Evolutionary conservation across 2,888 invertebrate species (phyloP).

Genomic region (Blastobasis lacticolella): DNA sequence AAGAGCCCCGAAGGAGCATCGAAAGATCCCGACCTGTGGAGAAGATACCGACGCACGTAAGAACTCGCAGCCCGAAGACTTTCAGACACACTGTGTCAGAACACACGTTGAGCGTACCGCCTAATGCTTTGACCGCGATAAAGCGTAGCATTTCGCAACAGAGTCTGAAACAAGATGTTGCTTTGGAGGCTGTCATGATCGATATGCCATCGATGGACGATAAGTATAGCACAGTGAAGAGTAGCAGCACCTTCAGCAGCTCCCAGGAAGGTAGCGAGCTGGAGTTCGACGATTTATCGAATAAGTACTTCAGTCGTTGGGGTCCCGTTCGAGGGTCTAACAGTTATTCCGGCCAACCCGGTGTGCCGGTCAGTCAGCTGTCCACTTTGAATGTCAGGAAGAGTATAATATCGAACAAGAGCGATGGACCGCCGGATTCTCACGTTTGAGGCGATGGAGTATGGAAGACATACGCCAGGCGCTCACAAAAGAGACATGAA

Average conservation of each 20-base stretch:
- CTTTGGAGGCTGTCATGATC: slow-evolving; percentile 58
- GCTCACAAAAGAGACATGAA: too few relatives aligned
- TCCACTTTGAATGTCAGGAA: slow-evolving; percentile 53
- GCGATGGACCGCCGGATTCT: slow-evolving; percentile 35
- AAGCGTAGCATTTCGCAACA: slow-evolving; percentile 55
- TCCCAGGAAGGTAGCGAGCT: slow-evolving; percentile 27
- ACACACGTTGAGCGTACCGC: slow-evolving; percentile 26
- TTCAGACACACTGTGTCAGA: slow-evolving; percentile 54
- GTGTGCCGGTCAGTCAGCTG: slow-evolving; percentile 52
- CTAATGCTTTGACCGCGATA: slow-evolving; percentile 17
- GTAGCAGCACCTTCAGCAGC: slow-evolving; percentile 29
- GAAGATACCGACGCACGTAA: slow-evolving; percentile 13
- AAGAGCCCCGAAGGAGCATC: slow-evolving; percentile 28
- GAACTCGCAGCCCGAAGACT: slow-evolving; percentile 12
- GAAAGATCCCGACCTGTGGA: slow-evolving; percentile 29
- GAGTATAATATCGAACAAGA: slow-evolving; percentile 29
- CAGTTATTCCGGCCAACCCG: slow-evolving; percentile 46
- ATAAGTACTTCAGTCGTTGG: slow-evolving; percentile 55
- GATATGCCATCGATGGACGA: slow-evolving; percentile 47
- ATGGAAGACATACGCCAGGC: too few relatives aligned
- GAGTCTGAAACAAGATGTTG: slow-evolving; percentile 54
- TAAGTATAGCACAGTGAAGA: slow-evolving; percentile 38
- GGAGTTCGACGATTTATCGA: slow-evolving; percentile 20
- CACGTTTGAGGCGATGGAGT: slow-evolving; percentile 24
- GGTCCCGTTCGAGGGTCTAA: slow-evolving; percentile 68